These are phyloP conservation scores for Cydia strobilella DNA, from an alignment of 1,140 invertebrate genomes.

Conservation along the genomic window DNA sequence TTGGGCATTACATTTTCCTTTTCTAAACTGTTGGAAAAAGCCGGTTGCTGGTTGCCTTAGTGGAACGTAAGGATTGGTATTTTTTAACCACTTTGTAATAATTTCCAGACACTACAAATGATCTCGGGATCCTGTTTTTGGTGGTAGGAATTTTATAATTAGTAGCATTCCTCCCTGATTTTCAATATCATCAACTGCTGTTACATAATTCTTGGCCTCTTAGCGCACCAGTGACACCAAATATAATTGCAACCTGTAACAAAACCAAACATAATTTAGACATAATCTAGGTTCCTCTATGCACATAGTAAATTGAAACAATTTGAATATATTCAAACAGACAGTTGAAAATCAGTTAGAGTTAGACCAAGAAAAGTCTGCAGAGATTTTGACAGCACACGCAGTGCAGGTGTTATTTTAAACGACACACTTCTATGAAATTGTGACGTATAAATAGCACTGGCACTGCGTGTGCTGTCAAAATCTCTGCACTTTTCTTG, in stretches of 20 bases:
- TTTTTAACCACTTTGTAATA: background rate
- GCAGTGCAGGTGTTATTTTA: no score
- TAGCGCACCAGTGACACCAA: background rate
- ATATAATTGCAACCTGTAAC: background rate
- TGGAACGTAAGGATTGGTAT: background rate
- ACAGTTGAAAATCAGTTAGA: no score
- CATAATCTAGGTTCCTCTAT: no score
- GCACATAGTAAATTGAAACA: no score
- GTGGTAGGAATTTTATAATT: background rate
- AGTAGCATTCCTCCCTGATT: background rate
- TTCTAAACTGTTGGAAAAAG: slow-evolving; percentile 1
- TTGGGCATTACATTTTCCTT: background rate
- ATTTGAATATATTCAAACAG: no score
- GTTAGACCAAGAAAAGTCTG: no score
- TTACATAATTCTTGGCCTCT: background rate
- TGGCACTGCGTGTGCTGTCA: no score
- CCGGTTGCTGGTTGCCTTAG: background rate
- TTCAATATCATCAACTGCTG: background rate
- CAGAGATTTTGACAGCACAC: no score
- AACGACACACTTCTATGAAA: no score
- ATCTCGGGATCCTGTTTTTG: background rate
- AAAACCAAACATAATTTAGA: background rate
- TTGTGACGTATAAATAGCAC: no score
- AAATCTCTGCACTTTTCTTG: no score
- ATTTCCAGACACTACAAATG: background rate